phyloP scores from a whole-genome alignment of 2,888 invertebrate genomes.

The Metopia argyrocephala region DNA sequence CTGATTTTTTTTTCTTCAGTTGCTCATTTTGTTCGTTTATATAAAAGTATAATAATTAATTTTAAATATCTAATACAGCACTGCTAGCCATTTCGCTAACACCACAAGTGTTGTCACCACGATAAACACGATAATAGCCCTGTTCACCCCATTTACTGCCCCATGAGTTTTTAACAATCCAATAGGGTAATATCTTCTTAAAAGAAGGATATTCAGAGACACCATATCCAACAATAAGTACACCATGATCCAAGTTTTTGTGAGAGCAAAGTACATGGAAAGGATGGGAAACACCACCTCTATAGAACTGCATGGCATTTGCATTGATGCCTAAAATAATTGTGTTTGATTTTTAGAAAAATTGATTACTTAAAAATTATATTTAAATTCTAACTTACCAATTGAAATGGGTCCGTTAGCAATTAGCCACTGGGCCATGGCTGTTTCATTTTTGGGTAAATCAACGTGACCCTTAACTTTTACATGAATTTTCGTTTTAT shows the following conservation, averaged over 20 bases:
- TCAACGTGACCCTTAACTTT: slow-evolving; percentile 86
- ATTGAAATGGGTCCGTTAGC: slow-evolving; percentile 95
- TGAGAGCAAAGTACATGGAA: slow-evolving; percentile 89
- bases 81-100: slow-evolving; percentile 94
- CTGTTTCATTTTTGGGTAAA: slow-evolving; percentile 90
- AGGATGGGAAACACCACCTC: slow-evolving; percentile 96
- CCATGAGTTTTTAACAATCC: slow-evolving; percentile 98
- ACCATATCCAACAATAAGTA: slow-evolving; percentile 96
- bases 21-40: slow-evolving; percentile 16
- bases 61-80: slow-evolving; percentile 81
- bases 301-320: slow-evolving; percentile 97
- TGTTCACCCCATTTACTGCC: slow-evolving; percentile 94
- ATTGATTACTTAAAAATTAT: background rate
- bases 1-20: background rate
- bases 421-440: slow-evolving; percentile 94
- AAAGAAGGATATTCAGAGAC: slow-evolving; percentile 87
- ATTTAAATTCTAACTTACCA: slow-evolving; percentile 79
- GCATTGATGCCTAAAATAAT: slow-evolving; percentile 87
- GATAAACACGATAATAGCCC: slow-evolving; percentile 95
- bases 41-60: slow-evolving; percentile 32
- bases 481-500: slow-evolving; percentile 82
- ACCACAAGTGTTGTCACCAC: slow-evolving; percentile 96
- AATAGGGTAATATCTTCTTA: slow-evolving; percentile 90
- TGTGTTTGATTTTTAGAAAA: background rate
- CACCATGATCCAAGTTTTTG: slow-evolving; percentile 92